Percentiles rank a stretch among this genome's conserved stretches.
These are phyloP conservation scores for Caenorhabditis uteleia DNA, from an alignment of 2,888 invertebrate genomes.

Conservation along the genomic window DNA sequence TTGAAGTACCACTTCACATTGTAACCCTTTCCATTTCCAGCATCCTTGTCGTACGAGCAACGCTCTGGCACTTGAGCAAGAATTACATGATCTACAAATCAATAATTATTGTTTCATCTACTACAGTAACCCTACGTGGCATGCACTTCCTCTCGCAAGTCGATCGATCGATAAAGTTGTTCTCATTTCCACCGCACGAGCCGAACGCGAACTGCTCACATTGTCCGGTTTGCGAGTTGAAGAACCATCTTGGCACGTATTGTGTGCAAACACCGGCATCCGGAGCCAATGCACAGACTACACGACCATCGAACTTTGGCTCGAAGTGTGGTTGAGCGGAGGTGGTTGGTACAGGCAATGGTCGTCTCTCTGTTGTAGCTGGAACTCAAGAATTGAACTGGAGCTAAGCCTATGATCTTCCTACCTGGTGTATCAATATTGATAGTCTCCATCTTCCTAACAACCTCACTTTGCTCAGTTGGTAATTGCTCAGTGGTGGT, in stretches of 20 bases:
- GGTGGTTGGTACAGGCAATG: slow-evolving; percentile 11
- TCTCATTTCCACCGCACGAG: slow-evolving; percentile 65
- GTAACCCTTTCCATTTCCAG: slow-evolving; percentile 65
- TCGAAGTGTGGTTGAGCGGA: slow-evolving; percentile 27
- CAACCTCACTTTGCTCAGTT: too few relatives aligned
- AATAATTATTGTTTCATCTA: slow-evolving; percentile 1
- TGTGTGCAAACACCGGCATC: slow-evolving; percentile 64
- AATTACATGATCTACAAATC: slow-evolving; percentile 34
- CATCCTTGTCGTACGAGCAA: slow-evolving; percentile 59
- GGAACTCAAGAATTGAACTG: too few relatives aligned
- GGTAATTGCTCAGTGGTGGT: too few relatives aligned
- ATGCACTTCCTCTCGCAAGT: slow-evolving; percentile 52
- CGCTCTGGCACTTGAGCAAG: slow-evolving; percentile 57
- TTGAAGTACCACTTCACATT: slow-evolving; percentile 68
- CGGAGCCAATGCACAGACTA: slow-evolving; percentile 58
- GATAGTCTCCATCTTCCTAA: too few relatives aligned
- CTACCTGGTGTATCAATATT: slow-evolving; percentile 19
- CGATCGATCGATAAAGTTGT: slow-evolving; percentile 63
- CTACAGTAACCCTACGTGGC: slow-evolving; percentile 26
- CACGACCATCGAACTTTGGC: slow-evolving; percentile 41
- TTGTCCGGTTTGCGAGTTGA: slow-evolving; percentile 58
- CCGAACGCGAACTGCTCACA: slow-evolving; percentile 68
- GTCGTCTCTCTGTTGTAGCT: slow-evolving; percentile 7
- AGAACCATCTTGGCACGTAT: slow-evolving; percentile 64
- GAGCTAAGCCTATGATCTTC: too few relatives aligned